phyloP scores from a whole-genome alignment of 2,797 vertebrate genomes.

The Tangara arthus region DNA sequence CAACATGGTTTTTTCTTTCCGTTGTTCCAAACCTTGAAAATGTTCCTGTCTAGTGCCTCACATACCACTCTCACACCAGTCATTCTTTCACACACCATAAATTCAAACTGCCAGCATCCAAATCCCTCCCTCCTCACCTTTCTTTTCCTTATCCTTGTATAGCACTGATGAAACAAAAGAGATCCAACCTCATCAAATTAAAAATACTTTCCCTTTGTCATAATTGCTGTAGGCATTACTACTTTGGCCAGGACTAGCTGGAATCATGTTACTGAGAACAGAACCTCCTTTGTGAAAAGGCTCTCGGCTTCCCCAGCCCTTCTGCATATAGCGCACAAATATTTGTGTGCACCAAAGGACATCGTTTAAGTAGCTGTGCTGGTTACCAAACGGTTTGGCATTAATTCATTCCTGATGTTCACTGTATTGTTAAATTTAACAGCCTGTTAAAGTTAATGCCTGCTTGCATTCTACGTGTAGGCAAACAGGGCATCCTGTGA shows the following conservation, averaged over 20 bases:
- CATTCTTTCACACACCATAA: not conserved
- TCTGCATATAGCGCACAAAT: conserved; percentile 9
- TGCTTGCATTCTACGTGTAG: not conserved
- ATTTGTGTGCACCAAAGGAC: not conserved
- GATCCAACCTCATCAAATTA: conserved; percentile 1
- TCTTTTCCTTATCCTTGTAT: not conserved
- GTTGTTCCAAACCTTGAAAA: not conserved
- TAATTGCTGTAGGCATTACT: conserved; percentile 33
- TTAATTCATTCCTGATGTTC: conserved; percentile 55
- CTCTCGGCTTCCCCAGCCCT: not conserved
- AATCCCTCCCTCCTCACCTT: not conserved
- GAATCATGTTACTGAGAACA: conserved; percentile 64
- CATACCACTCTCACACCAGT: not conserved
- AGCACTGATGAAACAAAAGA: not conserved
- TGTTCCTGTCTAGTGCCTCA: not conserved
- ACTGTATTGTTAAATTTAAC: conserved; percentile 44
- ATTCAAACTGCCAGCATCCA: not conserved
- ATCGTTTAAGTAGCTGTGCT: conserved; percentile 9
- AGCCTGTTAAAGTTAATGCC: conserved; percentile 6
- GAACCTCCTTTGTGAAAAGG: conserved; percentile 57
- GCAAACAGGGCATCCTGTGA: not conserved
- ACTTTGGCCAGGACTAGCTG: conserved; percentile 25
- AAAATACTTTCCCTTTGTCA: conserved; percentile 22
- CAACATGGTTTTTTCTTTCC: not conserved
- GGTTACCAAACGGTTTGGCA: conserved; percentile 23